Percentiles rank a stretch among this genome's conserved stretches.
Conservation (phyloP, 2,888 invertebrate genomes). For the Tribolium freemani region DNA sequence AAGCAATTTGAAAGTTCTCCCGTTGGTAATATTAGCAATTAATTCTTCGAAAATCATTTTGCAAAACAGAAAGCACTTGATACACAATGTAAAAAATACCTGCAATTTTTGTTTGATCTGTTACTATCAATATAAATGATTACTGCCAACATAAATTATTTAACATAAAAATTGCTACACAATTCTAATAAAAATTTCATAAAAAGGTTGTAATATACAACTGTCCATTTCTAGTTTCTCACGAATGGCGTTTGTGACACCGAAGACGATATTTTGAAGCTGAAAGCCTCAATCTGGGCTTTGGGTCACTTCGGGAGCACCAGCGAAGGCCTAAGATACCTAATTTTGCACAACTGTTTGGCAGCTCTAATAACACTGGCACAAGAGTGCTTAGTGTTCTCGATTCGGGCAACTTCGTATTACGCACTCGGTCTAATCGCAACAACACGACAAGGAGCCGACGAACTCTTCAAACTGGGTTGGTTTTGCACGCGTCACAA, state of each 20-base stretch:
- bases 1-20: too few relatives aligned
- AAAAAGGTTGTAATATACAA: too few relatives aligned
- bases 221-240: slow-evolving; percentile 1
- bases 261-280: slow-evolving; percentile 79
- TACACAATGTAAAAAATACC: background rate
- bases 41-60: background rate
- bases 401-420: slow-evolving; percentile 90
- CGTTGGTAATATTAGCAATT: too few relatives aligned
- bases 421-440: slow-evolving; percentile 89
- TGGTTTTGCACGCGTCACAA: slow-evolving; percentile 85
- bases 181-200: too few relatives aligned
- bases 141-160: too few relatives aligned
- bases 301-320: slow-evolving; percentile 87
- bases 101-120: too few relatives aligned
- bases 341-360: slow-evolving; percentile 72
- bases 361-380: slow-evolving; percentile 76
- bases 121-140: too few relatives aligned
- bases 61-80: slow-evolving; percentile 15
- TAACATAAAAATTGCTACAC: too few relatives aligned
- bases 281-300: slow-evolving; percentile 94
- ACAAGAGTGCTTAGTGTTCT: slow-evolving; percentile 85
- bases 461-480: slow-evolving; percentile 79
- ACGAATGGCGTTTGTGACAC: slow-evolving; percentile 72
- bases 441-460: slow-evolving; percentile 87
- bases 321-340: slow-evolving; percentile 80